phyloP scores from a whole-genome alignment of 1,140 invertebrate species.

The Ceratina australensis region DNA sequence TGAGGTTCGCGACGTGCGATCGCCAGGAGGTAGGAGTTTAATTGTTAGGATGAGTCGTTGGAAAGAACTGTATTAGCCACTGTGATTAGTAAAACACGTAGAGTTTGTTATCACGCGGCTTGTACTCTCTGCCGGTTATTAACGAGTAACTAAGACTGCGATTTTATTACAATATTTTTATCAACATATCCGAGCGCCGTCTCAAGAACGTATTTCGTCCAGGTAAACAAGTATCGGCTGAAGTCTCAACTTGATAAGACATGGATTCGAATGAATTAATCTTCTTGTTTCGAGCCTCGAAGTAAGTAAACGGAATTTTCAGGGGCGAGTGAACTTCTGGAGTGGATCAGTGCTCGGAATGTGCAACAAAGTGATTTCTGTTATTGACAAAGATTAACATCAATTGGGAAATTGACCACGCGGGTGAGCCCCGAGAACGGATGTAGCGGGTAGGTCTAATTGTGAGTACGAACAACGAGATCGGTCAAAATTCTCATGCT shows the following conservation, averaged over 20 bases:
- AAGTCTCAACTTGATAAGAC: too few species aligned
- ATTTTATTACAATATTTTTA: too few species aligned
- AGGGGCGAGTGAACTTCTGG: background rate
- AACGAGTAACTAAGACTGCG: too few species aligned
- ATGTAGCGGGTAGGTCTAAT: too few species aligned
- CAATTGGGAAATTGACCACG: too few species aligned
- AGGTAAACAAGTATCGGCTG: background rate
- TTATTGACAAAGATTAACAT: background rate
- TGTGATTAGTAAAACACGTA: slow-evolving; percentile 2
- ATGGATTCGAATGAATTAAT: slow-evolving; percentile 2
- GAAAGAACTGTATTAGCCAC: slow-evolving; percentile 8
- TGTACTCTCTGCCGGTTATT: slow-evolving; percentile 12
- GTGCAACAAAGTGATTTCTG: background rate
- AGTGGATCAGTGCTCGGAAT: background rate
- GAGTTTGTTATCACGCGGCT: background rate
- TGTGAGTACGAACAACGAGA: slow-evolving; percentile 24
- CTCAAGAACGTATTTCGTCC: too few species aligned
- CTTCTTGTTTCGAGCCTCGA: too few species aligned
- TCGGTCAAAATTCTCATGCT: slow-evolving; percentile 51
- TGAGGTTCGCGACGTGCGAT: background rate
- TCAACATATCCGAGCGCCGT: too few species aligned
- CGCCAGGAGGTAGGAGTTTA: background rate
- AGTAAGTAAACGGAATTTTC: too few species aligned
- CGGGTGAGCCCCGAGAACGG: background rate
- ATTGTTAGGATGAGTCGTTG: background rate